Base-by-base conservation (phyloP, 2,888 invertebrate genomes). In the Aphidius colemani region DNA sequence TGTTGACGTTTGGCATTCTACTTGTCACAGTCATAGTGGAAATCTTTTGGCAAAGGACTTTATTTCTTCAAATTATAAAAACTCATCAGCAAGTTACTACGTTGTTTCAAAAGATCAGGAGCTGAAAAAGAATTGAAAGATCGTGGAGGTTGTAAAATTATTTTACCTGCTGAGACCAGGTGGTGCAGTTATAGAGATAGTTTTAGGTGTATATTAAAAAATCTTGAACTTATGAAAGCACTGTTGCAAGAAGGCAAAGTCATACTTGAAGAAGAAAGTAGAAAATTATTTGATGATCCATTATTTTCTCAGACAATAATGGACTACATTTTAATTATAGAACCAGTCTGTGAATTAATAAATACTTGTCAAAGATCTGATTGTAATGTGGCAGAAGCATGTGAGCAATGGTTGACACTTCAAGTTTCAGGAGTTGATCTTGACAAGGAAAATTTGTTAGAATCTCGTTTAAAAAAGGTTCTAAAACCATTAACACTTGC, bases 11-110 rank as follows among this genome's bases (percentile, higher is more conserved):
- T 71, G 70, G 70, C 69, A 71, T 60, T 59, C 55, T 10, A 72
- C 69, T 43, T 74, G 72, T 53, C 69, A 65, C 50, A 69, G 67
- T 30, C 72, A 74, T 55, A 73, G 66, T 18, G 72, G 66, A 7
- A 70, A 72, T 67, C 65, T 71, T 57, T 59, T 71, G 41, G 70
- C 71, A 10, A 71, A 71, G 65, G 66, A 67, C 40, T 56, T 71
- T n/a, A 61, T 72, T 7, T 44, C 64, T n/a, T n/a, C n/a, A n/a
- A 41, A 57, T 62, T 53, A 10, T 46, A 30, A 67, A 68, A 41
- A 57, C 57, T 2, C 11, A 64, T 68, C 2, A 66, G 68, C 49
- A 43, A 55, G 51, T 63, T 69, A 41, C 51, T 63, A 44, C 43
- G 63, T 59, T 63, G 63, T 63, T 70, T 66, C 58, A 71, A 65